Conservation (phyloP, 2,797 vertebrate species). For the Urosaurus nigricauda region DNA sequence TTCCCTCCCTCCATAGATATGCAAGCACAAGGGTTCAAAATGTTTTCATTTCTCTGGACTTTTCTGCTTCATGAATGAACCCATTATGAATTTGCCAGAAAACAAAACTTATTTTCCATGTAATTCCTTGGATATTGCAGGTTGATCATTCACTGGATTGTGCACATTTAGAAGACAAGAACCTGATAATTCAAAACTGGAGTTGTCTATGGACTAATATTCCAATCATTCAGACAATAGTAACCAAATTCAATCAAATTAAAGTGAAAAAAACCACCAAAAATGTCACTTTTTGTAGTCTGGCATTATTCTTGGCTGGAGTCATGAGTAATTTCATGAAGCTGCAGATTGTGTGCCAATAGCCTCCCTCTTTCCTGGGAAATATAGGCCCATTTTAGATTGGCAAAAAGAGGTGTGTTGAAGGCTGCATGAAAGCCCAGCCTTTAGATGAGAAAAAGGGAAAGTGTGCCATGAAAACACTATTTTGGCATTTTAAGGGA, state of each 20-base stretch:
- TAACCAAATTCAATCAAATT: not conserved
- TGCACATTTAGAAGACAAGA: too few species aligned
- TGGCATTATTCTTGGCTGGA: not conserved
- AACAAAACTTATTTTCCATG: not conserved
- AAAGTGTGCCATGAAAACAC: too few species aligned
- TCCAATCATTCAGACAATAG: not conserved
- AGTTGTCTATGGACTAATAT: too few species aligned
- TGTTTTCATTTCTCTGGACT: not conserved
- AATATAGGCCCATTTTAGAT: too few species aligned
- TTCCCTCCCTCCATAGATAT: not conserved
- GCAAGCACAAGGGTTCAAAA: not conserved
- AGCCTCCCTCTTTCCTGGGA: not conserved
- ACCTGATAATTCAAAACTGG: too few species aligned
- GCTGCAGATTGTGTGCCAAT: not conserved
- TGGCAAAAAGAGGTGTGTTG: too few species aligned
- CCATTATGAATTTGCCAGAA: not conserved
- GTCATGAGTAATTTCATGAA: not conserved
- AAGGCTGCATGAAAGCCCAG: too few species aligned
- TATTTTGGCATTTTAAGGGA: too few species aligned
- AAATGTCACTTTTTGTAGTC: not conserved
- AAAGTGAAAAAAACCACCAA: not conserved
- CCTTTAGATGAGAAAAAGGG: too few species aligned
- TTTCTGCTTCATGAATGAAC: not conserved
- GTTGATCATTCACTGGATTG: too few species aligned
- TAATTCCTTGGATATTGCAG: not conserved